Evolutionary conservation across 1,140 invertebrate genomes (phyloP), one percentile per base, ranked within the genome.

Genomic region (Brevipalpus yothersi): DNA sequence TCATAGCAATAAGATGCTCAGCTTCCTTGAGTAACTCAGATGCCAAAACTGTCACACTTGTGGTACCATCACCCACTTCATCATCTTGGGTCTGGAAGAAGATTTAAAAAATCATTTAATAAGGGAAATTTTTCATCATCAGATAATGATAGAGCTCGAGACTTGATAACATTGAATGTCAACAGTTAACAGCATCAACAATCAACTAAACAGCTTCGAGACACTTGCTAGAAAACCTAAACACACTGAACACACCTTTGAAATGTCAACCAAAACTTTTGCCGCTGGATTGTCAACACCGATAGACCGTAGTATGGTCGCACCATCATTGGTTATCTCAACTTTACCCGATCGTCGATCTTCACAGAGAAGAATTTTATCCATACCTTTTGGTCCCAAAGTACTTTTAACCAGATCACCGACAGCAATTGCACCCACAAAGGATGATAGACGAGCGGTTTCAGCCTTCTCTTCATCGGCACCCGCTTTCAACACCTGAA

Each of bases 11-110:
- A 13, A 99, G 72, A 67, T 85, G 84, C 71, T 99, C 95, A 4
- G 94, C 93, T 75, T 96, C 90, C 68, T 84, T 81, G 2, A 99
- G 72, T 17, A 99, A 72, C 75, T 99, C 94, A 63, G 91, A 81
- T 67, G 94, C 93, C 58, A 98, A 73, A 21, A 99, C 93, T 58
- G 92, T 92, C 0, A 99, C 95, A 19, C 92, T 96, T 42, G 95
- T 99, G 47, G 95, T 99, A 40, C 94, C 95, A 80, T 99, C 95
- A 57, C 95, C 95, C 66, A 98, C 94, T 80, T 99, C 95, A 73
- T 94, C 90, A 76, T 99, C 95, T 71, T 98, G 94, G 10, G 65
- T 99, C 90, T 77, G 61, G 9, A 68, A 67, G 41, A 58, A 53
- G 60, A 66, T 41, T 55, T 45, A 15, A 43, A 60, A 58, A n/a